Evolutionary conservation across 2,888 invertebrate genomes (phyloP).

Genomic region (Zeuzera pyrina): DNA sequence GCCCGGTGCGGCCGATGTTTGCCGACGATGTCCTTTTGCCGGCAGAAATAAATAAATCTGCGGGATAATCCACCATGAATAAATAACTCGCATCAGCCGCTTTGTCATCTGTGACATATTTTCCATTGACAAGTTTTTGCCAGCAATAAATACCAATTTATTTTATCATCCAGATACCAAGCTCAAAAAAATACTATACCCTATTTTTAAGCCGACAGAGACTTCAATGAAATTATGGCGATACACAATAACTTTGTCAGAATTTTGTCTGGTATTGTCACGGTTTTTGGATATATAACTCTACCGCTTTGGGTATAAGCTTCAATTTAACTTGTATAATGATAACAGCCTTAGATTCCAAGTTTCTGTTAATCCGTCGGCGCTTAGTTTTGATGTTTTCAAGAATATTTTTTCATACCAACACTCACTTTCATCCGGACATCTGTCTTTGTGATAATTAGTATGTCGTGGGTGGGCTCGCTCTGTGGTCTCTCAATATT

Average conservation of each 20-base stretch:
- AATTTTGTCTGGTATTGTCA: too few species aligned
- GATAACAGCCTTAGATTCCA: slow-evolving; percentile 6
- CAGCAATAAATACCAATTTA: background rate
- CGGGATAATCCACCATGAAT: slow-evolving; percentile 65
- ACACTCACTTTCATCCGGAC: slow-evolving; percentile 52
- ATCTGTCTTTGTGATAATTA: slow-evolving; percentile 62
- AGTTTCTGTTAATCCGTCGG: slow-evolving; percentile 52
- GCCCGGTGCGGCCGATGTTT: slow-evolving; percentile 35
- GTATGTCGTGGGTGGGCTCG: slow-evolving; percentile 46
- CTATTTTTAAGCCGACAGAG: too few species aligned
- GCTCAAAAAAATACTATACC: too few species aligned
- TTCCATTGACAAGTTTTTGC: slow-evolving; percentile 55
- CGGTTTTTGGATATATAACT: slow-evolving; percentile 7
- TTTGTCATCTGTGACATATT: slow-evolving; percentile 61
- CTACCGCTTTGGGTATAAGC: slow-evolving; percentile 9
- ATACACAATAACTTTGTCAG: background rate
- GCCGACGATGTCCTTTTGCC: slow-evolving; percentile 45
- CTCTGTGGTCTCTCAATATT: slow-evolving; percentile 25
- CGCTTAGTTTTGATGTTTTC: slow-evolving; percentile 63
- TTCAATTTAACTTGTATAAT: slow-evolving; percentile 11
- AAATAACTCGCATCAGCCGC: slow-evolving; percentile 53
- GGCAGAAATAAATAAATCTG: slow-evolving; percentile 49
- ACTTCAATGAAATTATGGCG: too few species aligned
- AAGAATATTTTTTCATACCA: slow-evolving; percentile 50
- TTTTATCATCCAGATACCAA: too few species aligned